These are phyloP conservation scores for Xanthorhoe spadicearia DNA, from an alignment of 2,888 invertebrate genomes.

Conservation along the genomic window DNA sequence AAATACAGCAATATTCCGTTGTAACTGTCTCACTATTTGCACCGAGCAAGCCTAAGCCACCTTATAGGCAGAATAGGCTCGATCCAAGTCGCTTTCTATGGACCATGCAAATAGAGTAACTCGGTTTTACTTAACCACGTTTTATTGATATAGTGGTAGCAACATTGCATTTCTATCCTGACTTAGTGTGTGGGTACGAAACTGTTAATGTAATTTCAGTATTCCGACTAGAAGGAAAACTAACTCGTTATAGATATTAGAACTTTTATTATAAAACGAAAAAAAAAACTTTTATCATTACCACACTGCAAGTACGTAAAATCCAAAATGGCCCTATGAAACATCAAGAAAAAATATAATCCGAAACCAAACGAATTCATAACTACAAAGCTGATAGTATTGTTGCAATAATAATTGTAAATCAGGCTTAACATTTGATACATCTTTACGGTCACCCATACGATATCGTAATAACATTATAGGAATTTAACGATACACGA, in stretches of 20 bases:
- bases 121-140: slow-evolving; percentile 16
- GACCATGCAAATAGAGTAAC: slow-evolving; percentile 22
- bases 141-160: neutral
- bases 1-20: slow-evolving; percentile 18
- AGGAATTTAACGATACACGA: slow-evolving; percentile 55
- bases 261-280: no score
- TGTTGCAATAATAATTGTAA: slow-evolving; percentile 25
- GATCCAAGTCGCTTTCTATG: slow-evolving; percentile 7
- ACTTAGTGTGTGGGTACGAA: neutral
- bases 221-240: no score
- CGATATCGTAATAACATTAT: slow-evolving; percentile 48
- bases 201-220: no score
- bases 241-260: no score
- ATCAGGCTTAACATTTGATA: slow-evolving; percentile 31
- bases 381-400: slow-evolving; percentile 10
- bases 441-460: slow-evolving; percentile 40
- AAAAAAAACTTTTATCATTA: neutral
- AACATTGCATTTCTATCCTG: neutral
- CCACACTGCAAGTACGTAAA: neutral
- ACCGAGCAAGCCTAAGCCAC: neutral
- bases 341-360: no score
- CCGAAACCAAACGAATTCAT: neutral
- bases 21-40: slow-evolving; percentile 19
- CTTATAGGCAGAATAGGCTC: slow-evolving; percentile 12
- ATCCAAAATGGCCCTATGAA: no score